Evolutionary conservation across 2,113 vertebrate genomes (phyloP).

Genomic region (Blennius ocellaris): DNA sequence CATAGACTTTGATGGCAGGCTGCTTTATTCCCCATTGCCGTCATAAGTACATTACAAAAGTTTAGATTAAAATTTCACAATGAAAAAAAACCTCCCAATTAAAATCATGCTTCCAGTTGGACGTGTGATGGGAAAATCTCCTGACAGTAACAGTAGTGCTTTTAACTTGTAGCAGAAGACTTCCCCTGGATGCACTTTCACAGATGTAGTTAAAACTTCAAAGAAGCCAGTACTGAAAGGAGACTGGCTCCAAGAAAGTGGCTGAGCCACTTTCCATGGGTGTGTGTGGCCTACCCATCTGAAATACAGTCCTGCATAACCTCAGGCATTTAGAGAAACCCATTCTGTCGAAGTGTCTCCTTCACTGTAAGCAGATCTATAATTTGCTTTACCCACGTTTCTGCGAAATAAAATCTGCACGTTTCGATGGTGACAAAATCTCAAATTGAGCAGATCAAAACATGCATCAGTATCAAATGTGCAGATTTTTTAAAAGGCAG

Average conservation of each 20-base stretch:
- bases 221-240: conserved; percentile 54
- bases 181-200: conserved; percentile 46
- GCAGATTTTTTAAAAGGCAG: background rate
- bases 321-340: conserved; percentile 46
- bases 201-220: conserved; percentile 66
- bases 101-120: too few relatives aligned
- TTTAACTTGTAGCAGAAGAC: conserved; percentile 40
- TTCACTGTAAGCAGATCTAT: conserved; percentile 26
- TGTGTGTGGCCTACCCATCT: conserved; percentile 65
- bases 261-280: conserved; percentile 60
- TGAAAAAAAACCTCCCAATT: too few relatives aligned
- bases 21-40: too few relatives aligned
- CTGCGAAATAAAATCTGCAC: conserved; percentile 39
- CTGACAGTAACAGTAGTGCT: background rate
- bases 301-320: conserved; percentile 60
- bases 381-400: conserved; percentile 47
- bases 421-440: conserved; percentile 27
- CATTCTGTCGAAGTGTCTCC: conserved; percentile 36
- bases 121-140: too few relatives aligned
- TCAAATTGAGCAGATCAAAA: conserved; percentile 4
- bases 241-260: conserved; percentile 65
- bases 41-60: too few relatives aligned
- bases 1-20: too few relatives aligned
- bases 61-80: too few relatives aligned
- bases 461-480: conserved; percentile 7